These are phyloP conservation scores for Dendrolimus punctatus DNA, from an alignment of 1,140 invertebrate species.

Conservation along the genomic window DNA sequence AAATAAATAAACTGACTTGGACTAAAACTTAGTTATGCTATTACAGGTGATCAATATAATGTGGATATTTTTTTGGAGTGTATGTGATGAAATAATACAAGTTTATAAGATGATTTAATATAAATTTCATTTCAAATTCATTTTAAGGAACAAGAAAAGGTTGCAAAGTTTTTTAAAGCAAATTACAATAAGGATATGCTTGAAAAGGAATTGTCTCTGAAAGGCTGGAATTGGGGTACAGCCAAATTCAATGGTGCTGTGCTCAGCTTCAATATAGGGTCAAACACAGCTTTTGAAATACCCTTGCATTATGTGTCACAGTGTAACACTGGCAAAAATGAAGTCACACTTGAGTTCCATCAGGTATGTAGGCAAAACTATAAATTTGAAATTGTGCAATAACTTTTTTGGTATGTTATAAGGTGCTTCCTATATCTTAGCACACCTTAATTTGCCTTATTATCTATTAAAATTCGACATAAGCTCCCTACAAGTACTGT, in stretches of 20 bases:
- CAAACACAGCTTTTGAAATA: constrained; percentile 95
- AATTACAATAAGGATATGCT: constrained; percentile 91
- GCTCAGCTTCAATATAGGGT: constrained; percentile 93
- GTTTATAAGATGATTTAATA: background rate
- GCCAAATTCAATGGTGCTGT: constrained; percentile 95
- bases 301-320: constrained; percentile 97
- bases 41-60: too few relatives aligned
- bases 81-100: too few relatives aligned
- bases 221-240: constrained; percentile 99
- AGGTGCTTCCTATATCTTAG: too few relatives aligned
- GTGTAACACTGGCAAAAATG: constrained; percentile 97
- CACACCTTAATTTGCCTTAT: too few relatives aligned
- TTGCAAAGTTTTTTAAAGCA: constrained; percentile 88
- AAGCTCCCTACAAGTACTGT: too few relatives aligned
- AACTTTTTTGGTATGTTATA: too few relatives aligned
- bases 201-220: constrained; percentile 93
- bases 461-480: too few relatives aligned
- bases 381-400: too few relatives aligned
- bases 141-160: constrained; percentile 83
- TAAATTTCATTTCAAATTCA: background rate
- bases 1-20: too few relatives aligned
- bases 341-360: constrained; percentile 99
- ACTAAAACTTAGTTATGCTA: too few relatives aligned
- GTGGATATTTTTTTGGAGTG: too few relatives aligned
- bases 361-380: constrained; percentile 72